Base-by-base conservation (phyloP, 1,140 invertebrate species). In the Drosophila lacteicornis region DNA sequence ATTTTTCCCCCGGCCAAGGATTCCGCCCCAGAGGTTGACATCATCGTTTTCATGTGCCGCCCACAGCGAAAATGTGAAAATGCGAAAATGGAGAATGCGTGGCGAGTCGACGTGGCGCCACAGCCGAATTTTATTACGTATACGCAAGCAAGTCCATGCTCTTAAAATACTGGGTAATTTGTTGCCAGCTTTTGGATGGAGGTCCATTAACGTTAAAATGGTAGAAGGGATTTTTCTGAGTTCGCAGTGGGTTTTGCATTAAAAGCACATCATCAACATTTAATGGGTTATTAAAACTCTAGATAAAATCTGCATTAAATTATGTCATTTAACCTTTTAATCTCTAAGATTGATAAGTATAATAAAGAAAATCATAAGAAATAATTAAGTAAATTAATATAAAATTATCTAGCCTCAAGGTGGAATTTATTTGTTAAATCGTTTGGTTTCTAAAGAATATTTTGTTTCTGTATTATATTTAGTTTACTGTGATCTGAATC, bases 61-160 rank as follows among this genome's bases (percentile, higher is more conserved):
- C 53, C 60, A 17, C 57, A 40, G 53, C 19, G 53, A 40, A 40
- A 40, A 30, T 62, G 49, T 17, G 12, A 33, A 43, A 56, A 70
- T 61, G 53, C 38, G 43, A 49, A 42, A 40, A 22, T 33, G 65
- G 68, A 49, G 65, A 51, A 46, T 50, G 56, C 74, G 63, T 69
- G 63, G 74, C 47, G 67, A 86, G 83, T 87, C 83, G 25, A 40
- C n/a, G 53, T 40, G 84, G 76, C 83, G 83, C 84, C 83, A 30
- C 45, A 51, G 45, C 33, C 51, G 45, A 46, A 40, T 79, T 88
- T 83, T 80, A 87, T 88, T 88, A 63, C 57, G 60, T 78, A 79
- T 88, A 87, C 71, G 67, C 63, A 51, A 75, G 38, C 22, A 7
- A 56, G 30, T 42, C 43, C 25, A n/a, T 13, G 46, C 55, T 53